A percentile compares a stretch with the other conserved stretches of the same genome.
Conservation (phyloP, 2,797 vertebrate species). For the Aphelocoma californica region DNA sequence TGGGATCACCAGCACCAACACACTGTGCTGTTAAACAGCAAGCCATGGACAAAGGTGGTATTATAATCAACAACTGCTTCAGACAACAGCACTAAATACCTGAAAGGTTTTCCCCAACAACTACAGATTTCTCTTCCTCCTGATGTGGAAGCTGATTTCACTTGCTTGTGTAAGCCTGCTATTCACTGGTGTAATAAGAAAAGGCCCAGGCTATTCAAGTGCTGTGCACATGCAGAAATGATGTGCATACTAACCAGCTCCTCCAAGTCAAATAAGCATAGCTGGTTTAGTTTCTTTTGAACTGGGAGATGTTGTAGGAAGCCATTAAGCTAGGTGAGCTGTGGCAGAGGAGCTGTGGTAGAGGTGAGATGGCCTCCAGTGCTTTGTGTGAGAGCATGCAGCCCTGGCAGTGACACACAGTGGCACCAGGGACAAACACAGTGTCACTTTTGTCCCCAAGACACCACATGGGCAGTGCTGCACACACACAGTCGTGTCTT, state of each 20-base stretch:
- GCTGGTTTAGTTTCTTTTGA: conserved; percentile 46
- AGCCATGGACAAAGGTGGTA: not conserved
- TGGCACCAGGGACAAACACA: not conserved
- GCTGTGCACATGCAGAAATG: conserved; percentile 44
- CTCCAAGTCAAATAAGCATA: conserved; percentile 30
- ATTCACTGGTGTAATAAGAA: conserved; percentile 60
- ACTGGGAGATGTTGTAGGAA: conserved; percentile 29
- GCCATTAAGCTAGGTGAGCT: conserved; percentile 26
- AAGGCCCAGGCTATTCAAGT: conserved; percentile 48
- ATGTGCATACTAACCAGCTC: conserved; percentile 36
- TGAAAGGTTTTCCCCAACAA: conserved; percentile 20
- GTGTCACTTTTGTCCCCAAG: not conserved
- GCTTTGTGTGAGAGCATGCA: not conserved
- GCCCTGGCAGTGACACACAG: not conserved
- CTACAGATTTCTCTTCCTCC: conserved; percentile 57
- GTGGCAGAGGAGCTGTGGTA: not conserved
- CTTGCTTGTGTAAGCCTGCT: conserved; percentile 60
- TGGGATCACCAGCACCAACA: not conserved
- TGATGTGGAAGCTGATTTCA: conserved; percentile 41
- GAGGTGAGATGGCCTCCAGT: conserved; percentile 4
- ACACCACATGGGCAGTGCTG: not conserved
- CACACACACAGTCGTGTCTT: not conserved
- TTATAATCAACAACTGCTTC: conserved; percentile 10
- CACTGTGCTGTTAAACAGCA: not conserved
- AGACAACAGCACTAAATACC: conserved; percentile 48